A percentile compares a stretch with the other conserved stretches of the same genome.
Conservation (phyloP, 1,140 invertebrate species). For the Drosophila tropicalis region DNA sequence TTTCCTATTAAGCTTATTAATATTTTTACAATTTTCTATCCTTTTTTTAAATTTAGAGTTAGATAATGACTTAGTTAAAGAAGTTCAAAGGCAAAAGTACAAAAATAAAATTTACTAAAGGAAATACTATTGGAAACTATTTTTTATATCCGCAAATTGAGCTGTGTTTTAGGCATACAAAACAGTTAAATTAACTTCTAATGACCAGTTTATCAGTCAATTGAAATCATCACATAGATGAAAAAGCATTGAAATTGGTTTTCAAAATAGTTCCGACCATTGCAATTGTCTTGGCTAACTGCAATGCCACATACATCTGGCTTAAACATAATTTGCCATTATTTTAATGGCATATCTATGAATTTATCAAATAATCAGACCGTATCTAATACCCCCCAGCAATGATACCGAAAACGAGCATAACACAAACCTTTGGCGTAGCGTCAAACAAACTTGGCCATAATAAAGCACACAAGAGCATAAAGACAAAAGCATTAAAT, state of each 20-base stretch:
- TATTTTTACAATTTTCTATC: no score
- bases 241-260: constrained; percentile 1
- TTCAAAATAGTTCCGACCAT: not conserved
- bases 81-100: no score
- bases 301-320: constrained; percentile 14
- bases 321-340: constrained; percentile 59
- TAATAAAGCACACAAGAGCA: constrained; percentile 25
- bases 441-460: constrained; percentile 12
- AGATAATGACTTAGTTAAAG: no score
- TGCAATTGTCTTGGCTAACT: constrained; percentile 15
- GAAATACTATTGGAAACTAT: no score
- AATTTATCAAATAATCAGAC: constrained; percentile 76
- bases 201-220: no score
- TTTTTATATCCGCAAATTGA: no score
- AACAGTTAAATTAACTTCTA: no score
- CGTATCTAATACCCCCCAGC: constrained; percentile 67
- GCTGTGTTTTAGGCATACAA: no score
- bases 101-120: no score
- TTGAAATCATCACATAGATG: no score
- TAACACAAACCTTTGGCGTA: constrained; percentile 26
- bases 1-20: no score
- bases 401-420: constrained; percentile 63
- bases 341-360: constrained; percentile 73
- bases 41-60: no score
- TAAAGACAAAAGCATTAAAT: constrained; percentile 72